phyloP scores from a whole-genome alignment of 92 coral and sea anemone species.

The Epizoanthus scotinus region DNA sequence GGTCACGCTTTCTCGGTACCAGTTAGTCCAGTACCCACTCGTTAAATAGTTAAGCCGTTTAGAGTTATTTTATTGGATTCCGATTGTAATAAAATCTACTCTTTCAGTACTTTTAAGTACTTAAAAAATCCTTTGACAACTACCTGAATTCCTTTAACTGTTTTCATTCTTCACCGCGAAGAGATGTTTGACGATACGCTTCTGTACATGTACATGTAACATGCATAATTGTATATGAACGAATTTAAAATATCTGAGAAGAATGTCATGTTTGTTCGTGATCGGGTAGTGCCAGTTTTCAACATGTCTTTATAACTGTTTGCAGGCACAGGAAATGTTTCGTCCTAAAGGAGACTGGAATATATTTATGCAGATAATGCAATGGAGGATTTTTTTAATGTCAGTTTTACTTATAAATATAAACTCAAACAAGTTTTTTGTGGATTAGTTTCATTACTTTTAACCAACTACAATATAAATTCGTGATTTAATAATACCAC shows the following conservation, averaged over 20 bases:
- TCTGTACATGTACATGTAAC: too few relatives aligned
- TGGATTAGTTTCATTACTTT: too few relatives aligned
- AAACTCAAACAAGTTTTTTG: not conserved
- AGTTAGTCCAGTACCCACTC: not conserved
- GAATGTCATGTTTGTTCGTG: not conserved
- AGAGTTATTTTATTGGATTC: slow-evolving; percentile 10
- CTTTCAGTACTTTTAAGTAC: not conserved
- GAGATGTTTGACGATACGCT: too few relatives aligned
- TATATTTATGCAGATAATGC: slow-evolving; percentile 23
- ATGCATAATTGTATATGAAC: too few relatives aligned
- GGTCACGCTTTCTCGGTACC: slow-evolving; percentile 26
- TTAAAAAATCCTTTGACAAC: not conserved
- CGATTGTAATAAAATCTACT: not conserved
- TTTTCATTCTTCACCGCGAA: too few relatives aligned
- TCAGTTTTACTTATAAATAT: not conserved
- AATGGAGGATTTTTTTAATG: not conserved
- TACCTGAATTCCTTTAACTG: too few relatives aligned
- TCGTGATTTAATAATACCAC: too few relatives aligned
- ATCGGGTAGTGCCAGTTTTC: slow-evolving; percentile 20
- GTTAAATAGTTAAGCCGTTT: slow-evolving; percentile 3
- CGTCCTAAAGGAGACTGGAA: slow-evolving; percentile 21
- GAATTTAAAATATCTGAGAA: not conserved
- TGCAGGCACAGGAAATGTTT: not conserved
- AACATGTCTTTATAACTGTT: slow-evolving; percentile 18
- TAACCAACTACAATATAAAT: too few relatives aligned